Evolutionary conservation across 2,888 invertebrate species (phyloP), one percentile per base, ranked within the genome.

Genomic region (Agonopterix alstromeriana): DNA sequence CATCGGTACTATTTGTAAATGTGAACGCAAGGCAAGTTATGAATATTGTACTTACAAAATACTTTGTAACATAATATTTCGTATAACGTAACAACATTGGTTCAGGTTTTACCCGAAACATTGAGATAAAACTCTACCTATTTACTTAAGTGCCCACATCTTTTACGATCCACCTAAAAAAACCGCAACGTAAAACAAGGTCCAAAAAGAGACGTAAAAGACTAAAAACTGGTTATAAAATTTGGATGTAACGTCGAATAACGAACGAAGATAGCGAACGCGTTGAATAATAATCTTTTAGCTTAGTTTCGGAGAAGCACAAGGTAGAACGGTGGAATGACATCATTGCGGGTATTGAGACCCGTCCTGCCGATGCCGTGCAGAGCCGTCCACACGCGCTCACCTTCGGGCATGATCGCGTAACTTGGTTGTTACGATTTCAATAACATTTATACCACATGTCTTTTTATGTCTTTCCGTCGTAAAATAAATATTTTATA

Each of bases 291-390:
- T 78, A 84, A 84, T 77, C 69, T 61, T 27, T 65, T 71, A 70
- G 73, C 68, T 81, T 69, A 76, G 75, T 71, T 86, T 85, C 85
- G 80, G 76, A 75, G 84, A 87, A 86, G 65, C 67, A 63, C 64
- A 69, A 78, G 79, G 74, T 77, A 64, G 70, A 72, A 68, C 61
- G 55, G 56, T 54, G 55, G 56, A 81, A 82, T 86, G 86, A 84
- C 82, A 81, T 86, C 85, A 86, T 68, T 10, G 47, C 38, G 44
- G 12, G 41, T 17, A 11, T 41, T 42, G 42, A n/a, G 42, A 42
- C 4, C 3, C 27, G 10, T 27, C 44, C 43, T 17, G 42, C 42
- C 45, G 10, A 10, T 36, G 11, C 11, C 12, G 12, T 63, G 62
- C 63, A 57, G 64, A 60, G 65, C 63, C 67, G 56, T 56, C 64